A percentile compares a stretch with the other conserved stretches of the same genome.
phyloP scores from a whole-genome alignment of 2,888 invertebrate species.

The Unio pictorum region DNA sequence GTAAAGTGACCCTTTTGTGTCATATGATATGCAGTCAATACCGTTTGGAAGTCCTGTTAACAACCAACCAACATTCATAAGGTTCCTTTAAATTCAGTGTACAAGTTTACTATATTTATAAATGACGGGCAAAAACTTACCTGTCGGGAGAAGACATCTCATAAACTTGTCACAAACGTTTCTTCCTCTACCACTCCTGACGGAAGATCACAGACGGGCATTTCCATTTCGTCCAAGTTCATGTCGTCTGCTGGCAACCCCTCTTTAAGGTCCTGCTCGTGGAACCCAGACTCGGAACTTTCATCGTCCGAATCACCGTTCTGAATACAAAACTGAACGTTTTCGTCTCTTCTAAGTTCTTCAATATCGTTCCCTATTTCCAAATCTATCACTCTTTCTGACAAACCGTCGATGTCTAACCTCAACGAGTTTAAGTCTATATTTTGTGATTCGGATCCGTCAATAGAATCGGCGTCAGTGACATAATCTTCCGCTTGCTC shows the following conservation, averaged over 20 bases:
- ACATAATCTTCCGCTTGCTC: constrained; percentile 79
- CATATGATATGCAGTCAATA: too few species aligned
- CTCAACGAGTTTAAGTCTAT: constrained; percentile 41
- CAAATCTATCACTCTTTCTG: constrained; percentile 54
- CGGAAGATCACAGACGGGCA: constrained; percentile 39
- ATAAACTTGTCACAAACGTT: constrained; percentile 40
- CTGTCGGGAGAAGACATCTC: background rate
- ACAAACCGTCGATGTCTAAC: constrained; percentile 22
- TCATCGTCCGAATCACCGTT: constrained; percentile 63
- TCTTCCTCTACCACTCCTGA: constrained; percentile 25
- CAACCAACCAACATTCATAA: too few species aligned
- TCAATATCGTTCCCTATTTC: constrained; percentile 67
- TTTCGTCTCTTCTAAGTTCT: constrained; percentile 58
- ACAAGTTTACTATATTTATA: too few species aligned
- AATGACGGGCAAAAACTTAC: too few species aligned
- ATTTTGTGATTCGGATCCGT: constrained; percentile 30
- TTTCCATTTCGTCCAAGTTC: constrained; percentile 31
- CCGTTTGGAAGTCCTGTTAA: too few species aligned
- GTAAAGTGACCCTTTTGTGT: too few species aligned
- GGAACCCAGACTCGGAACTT: constrained; percentile 66
- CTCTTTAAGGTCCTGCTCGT: constrained; percentile 60
- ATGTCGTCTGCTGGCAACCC: constrained; percentile 39
- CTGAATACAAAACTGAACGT: constrained; percentile 53
- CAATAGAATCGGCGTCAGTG: constrained; percentile 7
- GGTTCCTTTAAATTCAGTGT: too few species aligned